Conservation (phyloP, 2,113 vertebrate species). For the Engraulis encrasicolus region DNA sequence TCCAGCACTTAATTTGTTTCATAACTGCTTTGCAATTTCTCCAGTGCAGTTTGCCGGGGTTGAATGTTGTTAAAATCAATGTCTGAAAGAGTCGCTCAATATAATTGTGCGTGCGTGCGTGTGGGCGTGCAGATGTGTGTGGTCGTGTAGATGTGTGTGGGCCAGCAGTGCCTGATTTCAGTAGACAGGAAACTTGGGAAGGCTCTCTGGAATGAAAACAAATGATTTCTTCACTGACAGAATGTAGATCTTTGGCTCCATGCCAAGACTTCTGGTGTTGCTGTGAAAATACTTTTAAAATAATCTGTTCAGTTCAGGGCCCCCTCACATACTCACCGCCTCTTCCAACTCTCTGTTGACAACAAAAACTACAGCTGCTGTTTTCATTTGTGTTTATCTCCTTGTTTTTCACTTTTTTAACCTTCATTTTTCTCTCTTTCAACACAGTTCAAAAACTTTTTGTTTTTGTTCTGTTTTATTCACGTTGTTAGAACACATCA, state of each 20-base stretch:
- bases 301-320: too few relatives aligned
- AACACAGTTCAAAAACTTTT: conserved; percentile 28
- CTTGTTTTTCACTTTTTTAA: conserved; percentile 20
- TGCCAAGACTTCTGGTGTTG: too few relatives aligned
- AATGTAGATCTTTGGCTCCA: conserved; percentile 42
- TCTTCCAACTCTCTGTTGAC: background rate
- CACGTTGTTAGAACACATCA: conserved; percentile 45
- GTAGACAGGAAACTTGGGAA: too few relatives aligned
- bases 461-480: conserved; percentile 26
- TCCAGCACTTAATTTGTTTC: conserved; percentile 23
- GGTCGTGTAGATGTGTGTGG: too few relatives aligned
- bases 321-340: too few relatives aligned
- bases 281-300: too few relatives aligned
- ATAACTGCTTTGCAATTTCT: conserved; percentile 39
- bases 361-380: background rate
- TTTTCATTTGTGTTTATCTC: conserved; percentile 12
- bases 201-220: too few relatives aligned
- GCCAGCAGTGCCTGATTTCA: conserved; percentile 47
- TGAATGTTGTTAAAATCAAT: conserved; percentile 43
- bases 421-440: conserved; percentile 1
- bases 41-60: conserved; percentile 46
- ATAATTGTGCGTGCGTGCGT: conserved; percentile 9
- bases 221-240: too few relatives aligned
- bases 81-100: conserved; percentile 51
- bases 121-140: too few relatives aligned